Evolutionary conservation across 2,888 invertebrate genomes (phyloP).

Genomic region (Dendrolimus pini): DNA sequence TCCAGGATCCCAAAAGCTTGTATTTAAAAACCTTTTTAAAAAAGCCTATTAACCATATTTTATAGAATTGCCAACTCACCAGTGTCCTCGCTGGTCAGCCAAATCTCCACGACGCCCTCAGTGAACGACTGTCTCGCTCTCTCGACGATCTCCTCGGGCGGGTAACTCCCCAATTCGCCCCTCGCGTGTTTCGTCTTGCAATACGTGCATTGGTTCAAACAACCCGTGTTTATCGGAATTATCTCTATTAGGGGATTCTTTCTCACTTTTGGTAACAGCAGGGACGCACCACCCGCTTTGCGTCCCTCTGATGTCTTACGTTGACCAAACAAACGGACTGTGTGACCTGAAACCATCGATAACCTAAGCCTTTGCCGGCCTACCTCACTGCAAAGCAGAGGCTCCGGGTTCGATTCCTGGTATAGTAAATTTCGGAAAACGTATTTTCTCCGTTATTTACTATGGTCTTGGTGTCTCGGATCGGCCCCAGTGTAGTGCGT

Average conservation of each 20-base stretch:
- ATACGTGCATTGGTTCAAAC: conserved; percentile 98
- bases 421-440: no score
- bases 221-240: conserved; percentile 96
- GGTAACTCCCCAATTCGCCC: conserved; percentile 97
- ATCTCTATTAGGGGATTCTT: conserved; percentile 98
- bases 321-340: conserved; percentile 84
- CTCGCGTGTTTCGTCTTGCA: conserved; percentile 99
- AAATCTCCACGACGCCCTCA: conserved; percentile 97
- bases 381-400: no score
- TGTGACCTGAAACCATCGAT: conserved; percentile 71
- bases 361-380: no score
- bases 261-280: conserved; percentile 94
- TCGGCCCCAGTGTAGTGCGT: no score
- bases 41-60: no score
- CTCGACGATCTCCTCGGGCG: conserved; percentile 91
- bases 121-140: conserved; percentile 90
- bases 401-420: no score
- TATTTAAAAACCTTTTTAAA: no score
- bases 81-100: conserved; percentile 98
- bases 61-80: conserved; percentile 59
- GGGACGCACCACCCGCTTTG: conserved; percentile 90
- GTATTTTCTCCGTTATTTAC: no score
- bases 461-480: no score
- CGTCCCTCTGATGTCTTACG: conserved; percentile 87
- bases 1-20: no score